Conservation (phyloP, 2,888 invertebrate species). For the Colostygia pectinataria region DNA sequence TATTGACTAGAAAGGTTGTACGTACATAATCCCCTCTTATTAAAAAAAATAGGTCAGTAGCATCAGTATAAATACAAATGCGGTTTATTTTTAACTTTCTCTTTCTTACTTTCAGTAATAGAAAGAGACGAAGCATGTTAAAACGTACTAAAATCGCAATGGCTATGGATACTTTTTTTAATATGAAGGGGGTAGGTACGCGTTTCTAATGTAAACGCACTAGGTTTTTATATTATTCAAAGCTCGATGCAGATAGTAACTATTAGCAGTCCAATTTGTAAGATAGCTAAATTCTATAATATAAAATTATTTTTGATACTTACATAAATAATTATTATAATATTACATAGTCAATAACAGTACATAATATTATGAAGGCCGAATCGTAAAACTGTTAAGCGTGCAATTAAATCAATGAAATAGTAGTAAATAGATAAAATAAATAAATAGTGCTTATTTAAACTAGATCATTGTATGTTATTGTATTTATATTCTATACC, state of each 20-base stretch:
- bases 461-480: slow-evolving; percentile 3
- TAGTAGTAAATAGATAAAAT: slow-evolving; percentile 14
- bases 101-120: too few species aligned
- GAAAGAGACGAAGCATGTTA: too few species aligned
- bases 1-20: too few species aligned
- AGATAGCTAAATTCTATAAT: slow-evolving; percentile 46
- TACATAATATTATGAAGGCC: slow-evolving; percentile 47
- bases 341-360: slow-evolving; percentile 44
- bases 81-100: too few species aligned
- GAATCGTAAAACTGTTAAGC: slow-evolving; percentile 44
- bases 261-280: slow-evolving; percentile 51
- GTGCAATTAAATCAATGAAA: slow-evolving; percentile 49
- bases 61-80: too few species aligned
- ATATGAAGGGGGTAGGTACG: too few species aligned
- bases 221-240: slow-evolving; percentile 11
- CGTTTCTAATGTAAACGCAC: too few species aligned
- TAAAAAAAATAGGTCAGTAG: too few species aligned
- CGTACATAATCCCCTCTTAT: too few species aligned
- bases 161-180: too few species aligned
- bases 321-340: slow-evolving; percentile 50
- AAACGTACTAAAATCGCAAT: too few species aligned
- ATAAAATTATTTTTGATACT: slow-evolving; percentile 72
- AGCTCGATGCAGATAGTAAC: slow-evolving; percentile 37
- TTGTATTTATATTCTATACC: slow-evolving; percentile 5
- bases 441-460: slow-evolving; percentile 13